Conservation (phyloP, 2,797 vertebrate genomes). For the Tapera naevia region DNA sequence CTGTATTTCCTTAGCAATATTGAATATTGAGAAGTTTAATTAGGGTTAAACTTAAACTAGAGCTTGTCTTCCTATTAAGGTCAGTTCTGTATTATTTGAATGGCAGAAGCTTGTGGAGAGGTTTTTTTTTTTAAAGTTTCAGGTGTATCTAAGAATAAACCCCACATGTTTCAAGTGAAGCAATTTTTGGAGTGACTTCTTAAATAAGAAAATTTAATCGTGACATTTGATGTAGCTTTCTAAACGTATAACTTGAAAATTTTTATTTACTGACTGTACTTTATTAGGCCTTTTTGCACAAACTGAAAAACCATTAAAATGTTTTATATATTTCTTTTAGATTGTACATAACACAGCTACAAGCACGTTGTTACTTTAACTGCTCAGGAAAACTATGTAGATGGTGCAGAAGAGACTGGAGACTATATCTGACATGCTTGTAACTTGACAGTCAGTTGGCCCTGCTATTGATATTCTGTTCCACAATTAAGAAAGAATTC, state of each 20-base stretch:
- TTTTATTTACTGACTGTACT: not conserved
- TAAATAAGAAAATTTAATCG: not conserved
- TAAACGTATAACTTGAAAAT: not conserved
- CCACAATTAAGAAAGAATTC: not conserved
- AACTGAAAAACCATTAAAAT: not conserved
- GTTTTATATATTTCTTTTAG: not conserved
- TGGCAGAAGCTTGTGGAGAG: not conserved
- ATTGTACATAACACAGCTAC: not conserved
- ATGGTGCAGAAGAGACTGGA: not conserved
- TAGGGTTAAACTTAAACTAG: not conserved
- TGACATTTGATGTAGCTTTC: not conserved
- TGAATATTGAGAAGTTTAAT: not conserved
- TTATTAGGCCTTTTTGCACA: not conserved
- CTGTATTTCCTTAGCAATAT: not conserved
- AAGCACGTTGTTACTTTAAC: not conserved
- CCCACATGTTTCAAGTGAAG: not conserved
- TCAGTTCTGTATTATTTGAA: not conserved
- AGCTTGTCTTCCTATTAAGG: not conserved
- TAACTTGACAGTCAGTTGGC: conserved; percentile 1
- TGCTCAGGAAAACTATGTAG: not conserved
- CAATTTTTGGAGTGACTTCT: not conserved
- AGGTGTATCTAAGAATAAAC: not conserved
- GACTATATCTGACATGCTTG: not conserved
- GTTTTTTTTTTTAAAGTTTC: not conserved
- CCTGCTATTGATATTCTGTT: not conserved